Conservation (phyloP, 2,113 vertebrate species). For the Pituophis catenifer region DNA sequence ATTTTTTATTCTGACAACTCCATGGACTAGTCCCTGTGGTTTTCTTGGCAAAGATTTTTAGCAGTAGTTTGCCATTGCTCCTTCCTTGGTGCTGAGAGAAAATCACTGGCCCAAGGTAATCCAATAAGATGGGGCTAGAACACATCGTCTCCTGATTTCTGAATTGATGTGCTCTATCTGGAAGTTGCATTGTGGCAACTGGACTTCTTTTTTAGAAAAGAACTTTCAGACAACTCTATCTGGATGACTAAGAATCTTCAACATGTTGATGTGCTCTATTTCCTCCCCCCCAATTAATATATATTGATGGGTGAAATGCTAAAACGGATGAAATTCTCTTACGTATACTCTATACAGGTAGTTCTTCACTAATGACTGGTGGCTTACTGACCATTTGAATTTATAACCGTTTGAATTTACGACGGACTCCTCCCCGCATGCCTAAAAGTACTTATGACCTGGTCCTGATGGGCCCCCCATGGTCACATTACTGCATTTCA, state of each 20-base stretch:
- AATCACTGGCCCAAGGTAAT: neutral
- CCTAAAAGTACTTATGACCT: neutral
- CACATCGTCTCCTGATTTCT: neutral
- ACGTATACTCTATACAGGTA: neutral
- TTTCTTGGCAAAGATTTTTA: neutral
- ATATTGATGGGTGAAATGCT: neutral
- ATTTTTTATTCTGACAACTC: neutral
- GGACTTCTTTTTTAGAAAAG: neutral
- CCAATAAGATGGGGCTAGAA: neutral
- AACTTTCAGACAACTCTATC: neutral
- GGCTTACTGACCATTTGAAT: neutral
- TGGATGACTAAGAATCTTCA: neutral
- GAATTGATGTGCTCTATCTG: neutral
- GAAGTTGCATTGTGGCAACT: neutral
- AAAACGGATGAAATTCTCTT: neutral
- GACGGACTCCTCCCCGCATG: neutral
- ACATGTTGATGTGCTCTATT: neutral
- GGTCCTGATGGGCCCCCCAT: neutral
- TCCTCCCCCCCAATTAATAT: neutral
- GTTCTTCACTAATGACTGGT: neutral
- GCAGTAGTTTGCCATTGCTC: neutral
- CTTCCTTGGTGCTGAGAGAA: neutral
- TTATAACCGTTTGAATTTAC: neutral
- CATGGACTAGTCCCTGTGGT: neutral
- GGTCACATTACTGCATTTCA: neutral